Evolutionary conservation across 2,797 vertebrate species (phyloP).

Genomic region (Poecilia wingei): DNA sequence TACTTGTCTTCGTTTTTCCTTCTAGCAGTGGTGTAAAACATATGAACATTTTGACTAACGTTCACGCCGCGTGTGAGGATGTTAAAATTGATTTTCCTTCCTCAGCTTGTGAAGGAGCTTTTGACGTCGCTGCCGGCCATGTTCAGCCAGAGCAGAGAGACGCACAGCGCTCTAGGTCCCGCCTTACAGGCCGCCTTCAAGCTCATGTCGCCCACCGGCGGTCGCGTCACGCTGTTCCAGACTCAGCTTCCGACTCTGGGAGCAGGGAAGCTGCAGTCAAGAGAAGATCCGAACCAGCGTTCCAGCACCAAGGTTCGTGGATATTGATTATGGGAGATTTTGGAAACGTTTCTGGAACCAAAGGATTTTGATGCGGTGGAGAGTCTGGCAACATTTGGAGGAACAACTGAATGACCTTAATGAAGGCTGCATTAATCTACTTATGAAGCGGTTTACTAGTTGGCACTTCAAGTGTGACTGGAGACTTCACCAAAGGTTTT

Average conservation of each 20-base stretch:
- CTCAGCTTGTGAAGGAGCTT: slow-evolving; percentile 92
- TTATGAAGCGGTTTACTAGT: background rate
- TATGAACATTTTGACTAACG: background rate
- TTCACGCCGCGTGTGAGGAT: background rate
- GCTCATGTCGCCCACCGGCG: slow-evolving; percentile 95
- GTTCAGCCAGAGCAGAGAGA: slow-evolving; percentile 92
- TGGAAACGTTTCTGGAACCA: background rate
- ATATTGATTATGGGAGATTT: background rate
- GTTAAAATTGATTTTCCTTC: background rate
- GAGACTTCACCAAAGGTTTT: background rate
- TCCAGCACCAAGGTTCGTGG: slow-evolving; percentile 90
- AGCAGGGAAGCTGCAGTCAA: slow-evolving; percentile 88
- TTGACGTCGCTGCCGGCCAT: slow-evolving; percentile 88
- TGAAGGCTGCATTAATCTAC: background rate
- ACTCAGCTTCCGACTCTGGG: slow-evolving; percentile 94
- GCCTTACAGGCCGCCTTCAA: slow-evolving; percentile 95
- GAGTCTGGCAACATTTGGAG: background rate
- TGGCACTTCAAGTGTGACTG: background rate
- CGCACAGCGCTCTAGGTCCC: slow-evolving; percentile 93
- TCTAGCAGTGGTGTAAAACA: background rate
- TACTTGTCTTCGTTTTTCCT: slow-evolving; percentile 49
- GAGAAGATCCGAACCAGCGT: slow-evolving; percentile 96
- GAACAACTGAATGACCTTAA: background rate
- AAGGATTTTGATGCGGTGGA: background rate
- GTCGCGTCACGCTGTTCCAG: slow-evolving; percentile 94